Evolutionary conservation across 2,113 vertebrate genomes (phyloP).

Genomic region (Rhinogobius similis): DNA sequence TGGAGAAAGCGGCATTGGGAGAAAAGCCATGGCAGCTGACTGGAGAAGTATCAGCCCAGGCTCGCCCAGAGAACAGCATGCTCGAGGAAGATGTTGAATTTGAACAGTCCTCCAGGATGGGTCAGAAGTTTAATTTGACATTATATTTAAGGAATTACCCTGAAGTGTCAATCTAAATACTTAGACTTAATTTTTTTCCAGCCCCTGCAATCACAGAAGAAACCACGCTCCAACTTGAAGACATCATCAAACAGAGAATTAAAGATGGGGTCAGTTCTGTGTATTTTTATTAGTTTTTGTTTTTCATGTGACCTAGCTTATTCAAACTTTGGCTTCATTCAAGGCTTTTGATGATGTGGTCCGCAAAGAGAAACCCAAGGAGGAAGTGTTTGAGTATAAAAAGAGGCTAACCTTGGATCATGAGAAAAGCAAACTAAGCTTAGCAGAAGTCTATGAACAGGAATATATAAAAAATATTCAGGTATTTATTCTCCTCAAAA

Average conservation of each 20-base stretch:
- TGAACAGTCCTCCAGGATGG: conserved; percentile 86
- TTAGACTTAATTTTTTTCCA: conserved; percentile 55
- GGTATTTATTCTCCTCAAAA: conserved; percentile 69
- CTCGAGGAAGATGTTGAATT: conserved; percentile 90
- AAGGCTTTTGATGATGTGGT: conserved; percentile 96
- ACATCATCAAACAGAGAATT: conserved; percentile 96
- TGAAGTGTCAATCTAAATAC: no score
- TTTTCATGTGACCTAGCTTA: background rate
- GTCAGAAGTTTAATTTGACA: conserved; percentile 63
- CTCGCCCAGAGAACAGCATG: conserved; percentile 94
- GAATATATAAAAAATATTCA: conserved; percentile 91
- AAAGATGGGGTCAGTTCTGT: conserved; percentile 85
- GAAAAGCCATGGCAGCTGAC: conserved; percentile 93
- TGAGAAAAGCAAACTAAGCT: conserved; percentile 95
- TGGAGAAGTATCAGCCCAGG: conserved; percentile 88
- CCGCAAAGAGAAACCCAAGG: conserved; percentile 94
- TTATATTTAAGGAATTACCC: background rate
- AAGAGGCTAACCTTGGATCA: conserved; percentile 92
- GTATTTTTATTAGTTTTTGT: background rate
- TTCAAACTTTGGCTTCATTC: conserved; percentile 25
- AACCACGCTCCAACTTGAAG: conserved; percentile 92
- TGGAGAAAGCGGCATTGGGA: conserved; percentile 86
- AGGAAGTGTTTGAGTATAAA: conserved; percentile 91
- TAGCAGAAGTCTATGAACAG: conserved; percentile 94
- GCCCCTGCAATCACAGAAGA: conserved; percentile 94